phyloP scores from a whole-genome alignment of 1,140 invertebrate genomes.

The Gryllus bimaculatus region DNA sequence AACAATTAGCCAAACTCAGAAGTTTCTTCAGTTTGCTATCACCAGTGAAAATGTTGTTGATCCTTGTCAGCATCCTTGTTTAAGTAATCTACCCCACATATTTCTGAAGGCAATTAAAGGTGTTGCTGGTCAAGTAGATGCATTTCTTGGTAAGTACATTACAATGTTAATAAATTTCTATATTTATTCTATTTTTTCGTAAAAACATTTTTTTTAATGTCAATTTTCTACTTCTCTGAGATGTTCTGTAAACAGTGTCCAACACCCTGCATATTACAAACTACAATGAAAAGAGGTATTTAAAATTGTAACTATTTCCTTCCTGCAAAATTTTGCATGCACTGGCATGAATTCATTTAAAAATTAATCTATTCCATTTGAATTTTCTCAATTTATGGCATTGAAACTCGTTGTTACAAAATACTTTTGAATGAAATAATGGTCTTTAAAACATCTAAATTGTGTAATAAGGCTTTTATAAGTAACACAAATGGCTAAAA shows the following conservation, averaged over 20 bases:
- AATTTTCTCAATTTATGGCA: too few species aligned
- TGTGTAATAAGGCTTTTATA: too few species aligned
- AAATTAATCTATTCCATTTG: too few species aligned
- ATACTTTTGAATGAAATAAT: too few species aligned
- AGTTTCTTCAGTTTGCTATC: conserved; percentile 65
- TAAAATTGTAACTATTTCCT: too few species aligned
- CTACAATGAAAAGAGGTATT: not conserved
- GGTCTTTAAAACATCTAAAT: too few species aligned
- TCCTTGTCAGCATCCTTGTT: conserved; percentile 84
- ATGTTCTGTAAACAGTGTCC: not conserved
- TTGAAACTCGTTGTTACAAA: too few species aligned
- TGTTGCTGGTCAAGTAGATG: conserved; percentile 85
- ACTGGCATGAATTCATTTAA: too few species aligned
- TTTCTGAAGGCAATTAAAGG: conserved; percentile 92
- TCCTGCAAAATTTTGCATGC: too few species aligned
- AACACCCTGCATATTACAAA: not conserved
- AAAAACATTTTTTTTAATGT: not conserved
- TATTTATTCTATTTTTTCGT: not conserved
- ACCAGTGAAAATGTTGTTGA: conserved; percentile 63
- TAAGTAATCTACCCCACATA: conserved; percentile 76
- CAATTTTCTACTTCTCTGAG: not conserved
- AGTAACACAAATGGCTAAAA: too few species aligned
- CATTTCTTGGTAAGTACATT: conserved; percentile 75
- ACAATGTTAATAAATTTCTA: not conserved
- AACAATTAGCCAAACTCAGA: conserved; percentile 75